phyloP scores from a whole-genome alignment of 2,797 vertebrate genomes.

The Paratrypauchen microcephalus region DNA sequence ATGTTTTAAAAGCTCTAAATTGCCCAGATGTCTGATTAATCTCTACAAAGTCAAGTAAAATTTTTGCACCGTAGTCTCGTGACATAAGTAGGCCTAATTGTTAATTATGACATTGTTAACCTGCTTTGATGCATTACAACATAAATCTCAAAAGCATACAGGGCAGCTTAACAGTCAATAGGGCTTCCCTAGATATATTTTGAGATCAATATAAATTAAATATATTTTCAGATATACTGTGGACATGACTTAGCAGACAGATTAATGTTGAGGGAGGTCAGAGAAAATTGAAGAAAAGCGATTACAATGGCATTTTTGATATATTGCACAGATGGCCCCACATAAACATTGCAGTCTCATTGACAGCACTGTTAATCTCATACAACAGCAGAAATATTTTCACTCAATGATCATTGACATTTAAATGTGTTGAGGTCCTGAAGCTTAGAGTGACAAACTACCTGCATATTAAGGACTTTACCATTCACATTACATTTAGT shows the following conservation, averaged over 20 bases:
- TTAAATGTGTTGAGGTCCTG: slow-evolving; percentile 16
- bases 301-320: slow-evolving; percentile 19
- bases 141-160: slow-evolving; percentile 31
- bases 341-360: slow-evolving; percentile 11
- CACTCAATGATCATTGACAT: slow-evolving; percentile 19
- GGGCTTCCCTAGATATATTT: slow-evolving; percentile 31
- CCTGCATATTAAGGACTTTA: slow-evolving; percentile 5
- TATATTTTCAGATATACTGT: slow-evolving; percentile 21
- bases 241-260: slow-evolving; percentile 15
- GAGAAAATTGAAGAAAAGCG: slow-evolving; percentile 26
- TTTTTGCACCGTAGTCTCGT: slow-evolving; percentile 52
- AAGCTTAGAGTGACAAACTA: neutral
- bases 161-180: slow-evolving; percentile 23
- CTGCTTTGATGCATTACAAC: slow-evolving; percentile 27
- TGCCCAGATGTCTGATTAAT: slow-evolving; percentile 67
- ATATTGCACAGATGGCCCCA: slow-evolving; percentile 23
- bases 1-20: slow-evolving; percentile 66
- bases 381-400: slow-evolving; percentile 21
- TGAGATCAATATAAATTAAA: slow-evolving; percentile 46
- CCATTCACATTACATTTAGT: neutral
- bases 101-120: slow-evolving; percentile 32
- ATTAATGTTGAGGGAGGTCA: slow-evolving; percentile 41
- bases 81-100: slow-evolving; percentile 30
- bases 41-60: slow-evolving; percentile 66
- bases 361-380: slow-evolving; percentile 18